Conservation (phyloP, 2,888 invertebrate species). For the Alcis repandata region DNA sequence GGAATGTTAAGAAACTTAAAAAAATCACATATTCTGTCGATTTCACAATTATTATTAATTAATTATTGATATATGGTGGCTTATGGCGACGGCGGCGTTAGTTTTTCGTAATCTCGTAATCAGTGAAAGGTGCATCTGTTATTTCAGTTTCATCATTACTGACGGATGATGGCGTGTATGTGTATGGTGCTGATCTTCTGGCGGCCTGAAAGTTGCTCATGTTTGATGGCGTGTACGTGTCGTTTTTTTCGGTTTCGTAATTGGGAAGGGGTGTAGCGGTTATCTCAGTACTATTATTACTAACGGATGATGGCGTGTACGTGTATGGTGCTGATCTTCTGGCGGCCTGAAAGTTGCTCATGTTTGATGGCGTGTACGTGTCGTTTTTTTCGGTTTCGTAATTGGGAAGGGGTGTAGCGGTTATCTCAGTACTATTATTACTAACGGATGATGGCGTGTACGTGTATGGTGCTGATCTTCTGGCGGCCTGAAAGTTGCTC, state of each 20-base stretch:
- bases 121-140: slow-evolving; percentile 17
- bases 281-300: slow-evolving; percentile 28
- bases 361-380: slow-evolving; percentile 30
- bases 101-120: slow-evolving; percentile 27
- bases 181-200: slow-evolving; percentile 1
- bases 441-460: slow-evolving; percentile 35
- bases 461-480: slow-evolving; percentile 8
- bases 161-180: slow-evolving; percentile 33
- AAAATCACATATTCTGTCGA: slow-evolving; percentile 27
- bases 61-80: slow-evolving; percentile 35
- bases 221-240: slow-evolving; percentile 31
- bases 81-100: slow-evolving; percentile 33
- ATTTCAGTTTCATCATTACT: slow-evolving; percentile 32
- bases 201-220: slow-evolving; percentile 20
- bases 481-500: slow-evolving; percentile 1
- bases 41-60: slow-evolving; percentile 35
- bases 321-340: slow-evolving; percentile 1
- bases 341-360: slow-evolving; percentile 19
- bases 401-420: slow-evolving; percentile 1
- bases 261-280: slow-evolving; percentile 1
- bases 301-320: slow-evolving; percentile 33
- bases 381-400: slow-evolving; percentile 46
- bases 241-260: slow-evolving; percentile 46
- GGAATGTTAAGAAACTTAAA: slow-evolving; percentile 19
- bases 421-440: slow-evolving; percentile 30